These are phyloP conservation scores for Heliconius eleuchia DNA, from an alignment of 1,140 invertebrate genomes.

Conservation along the genomic window DNA sequence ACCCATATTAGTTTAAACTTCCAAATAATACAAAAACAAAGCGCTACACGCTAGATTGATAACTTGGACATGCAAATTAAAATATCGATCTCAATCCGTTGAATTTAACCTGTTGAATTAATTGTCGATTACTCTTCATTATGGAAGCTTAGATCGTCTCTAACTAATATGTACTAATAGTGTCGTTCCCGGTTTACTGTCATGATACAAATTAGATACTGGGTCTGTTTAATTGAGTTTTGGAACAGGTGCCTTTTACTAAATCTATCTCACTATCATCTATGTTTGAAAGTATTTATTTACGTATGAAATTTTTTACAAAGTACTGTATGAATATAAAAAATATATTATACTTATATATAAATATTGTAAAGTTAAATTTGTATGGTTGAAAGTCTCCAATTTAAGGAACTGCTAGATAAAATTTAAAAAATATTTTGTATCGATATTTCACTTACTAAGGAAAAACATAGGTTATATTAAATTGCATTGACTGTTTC, in stretches of 20 bases:
- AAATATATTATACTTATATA: no score
- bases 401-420: no score
- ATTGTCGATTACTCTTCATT: constrained; percentile 18
- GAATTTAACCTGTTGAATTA: constrained; percentile 18
- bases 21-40: not conserved
- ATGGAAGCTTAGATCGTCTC: constrained; percentile 10
- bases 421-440: no score
- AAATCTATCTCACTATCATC: not conserved
- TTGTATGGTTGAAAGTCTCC: no score
- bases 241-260: constrained; percentile 7
- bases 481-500: no score
- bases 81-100: constrained; percentile 18
- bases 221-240: constrained; percentile 8
- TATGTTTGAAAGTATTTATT: not conserved
- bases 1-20: no score
- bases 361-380: no score
- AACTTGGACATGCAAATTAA: constrained; percentile 9
- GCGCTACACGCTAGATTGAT: not conserved
- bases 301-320: not conserved
- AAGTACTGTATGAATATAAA: not conserved
- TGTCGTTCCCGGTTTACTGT: constrained; percentile 4
- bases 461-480: no score
- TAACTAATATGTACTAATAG: constrained; percentile 20
- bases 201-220: constrained; percentile 14
- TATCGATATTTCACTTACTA: no score